phyloP scores from a whole-genome alignment of 2,888 invertebrate genomes.

The Volucella zonaria region DNA sequence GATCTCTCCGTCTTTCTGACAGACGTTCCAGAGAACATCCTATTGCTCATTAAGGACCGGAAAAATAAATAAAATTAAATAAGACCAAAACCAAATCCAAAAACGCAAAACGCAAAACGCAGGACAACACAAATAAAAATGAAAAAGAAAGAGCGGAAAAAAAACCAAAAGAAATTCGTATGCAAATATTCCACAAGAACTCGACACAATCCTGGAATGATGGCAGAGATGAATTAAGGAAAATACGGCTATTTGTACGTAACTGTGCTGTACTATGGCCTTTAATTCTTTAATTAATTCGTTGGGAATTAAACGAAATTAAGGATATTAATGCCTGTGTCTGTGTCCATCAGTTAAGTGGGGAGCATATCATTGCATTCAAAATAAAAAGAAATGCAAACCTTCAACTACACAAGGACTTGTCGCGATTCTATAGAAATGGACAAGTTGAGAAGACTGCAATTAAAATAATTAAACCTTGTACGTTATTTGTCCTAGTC shows the following conservation, averaged over 20 bases:
- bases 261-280: constrained; percentile 29
- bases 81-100: constrained; percentile 8
- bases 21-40: constrained; percentile 12
- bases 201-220: constrained; percentile 20
- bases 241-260: constrained; percentile 1
- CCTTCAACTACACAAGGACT: constrained; percentile 37
- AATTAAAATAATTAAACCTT: constrained; percentile 71
- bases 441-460: constrained; percentile 6
- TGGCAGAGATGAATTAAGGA: constrained; percentile 45
- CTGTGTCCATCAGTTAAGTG: constrained; percentile 46
- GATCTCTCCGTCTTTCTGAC: not conserved
- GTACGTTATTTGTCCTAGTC: not conserved
- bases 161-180: constrained; percentile 59
- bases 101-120: not conserved
- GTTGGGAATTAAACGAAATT: constrained; percentile 67
- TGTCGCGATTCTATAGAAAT: not conserved
- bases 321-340: constrained; percentile 67
- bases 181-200: constrained; percentile 55
- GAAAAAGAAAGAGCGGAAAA: constrained; percentile 7
- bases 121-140: constrained; percentile 32
- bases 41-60: constrained; percentile 52
- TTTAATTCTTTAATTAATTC: constrained; percentile 65
- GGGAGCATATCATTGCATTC: constrained; percentile 23
- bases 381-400: constrained; percentile 19
- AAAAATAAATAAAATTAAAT: constrained; percentile 13